Evolutionary conservation across 1,140 invertebrate species (phyloP), one percentile per base, ranked within the genome.

Genomic region (silkworm (Bombyx mori)): DNA sequence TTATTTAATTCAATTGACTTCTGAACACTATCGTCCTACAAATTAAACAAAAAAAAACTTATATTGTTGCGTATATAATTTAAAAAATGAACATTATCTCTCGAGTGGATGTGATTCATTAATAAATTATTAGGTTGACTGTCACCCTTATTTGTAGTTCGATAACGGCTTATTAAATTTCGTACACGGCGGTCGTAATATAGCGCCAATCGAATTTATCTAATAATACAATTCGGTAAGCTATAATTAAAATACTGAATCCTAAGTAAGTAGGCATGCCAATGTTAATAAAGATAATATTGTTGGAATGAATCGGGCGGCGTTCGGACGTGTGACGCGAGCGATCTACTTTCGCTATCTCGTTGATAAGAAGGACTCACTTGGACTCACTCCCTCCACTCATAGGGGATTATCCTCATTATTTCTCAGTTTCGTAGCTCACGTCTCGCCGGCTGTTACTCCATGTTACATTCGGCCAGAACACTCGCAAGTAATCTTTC

Each of bases 111-210:
- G 60, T 68, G 64, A 68, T 72, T 72, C 62, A 67, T 73, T 77
- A 69, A 66, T 66, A 71, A 77, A 73, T 74, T 73, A 73, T 72
- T 74, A 67, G 63, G 55, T 68, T 63, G 53, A 55, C 58, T 58
- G 61, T 74, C 69, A 67, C 65, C 58, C 66, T 71, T 74, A 73
- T 79, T 74, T 74, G 68, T 74, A 68, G 61, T 68, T 58, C 52
- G 82, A 82, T 85, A 85, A 70, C 48, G 61, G 63, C 72, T 76
- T 82, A 85, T 85, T 85, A 85, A 85, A 77, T 80, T 79, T 75
- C 69, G 76, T 35, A 35, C 26, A 35, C 61, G 60, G 54, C 65
- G 68, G 69, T 73, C 61, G 63, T 71, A 72, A 73, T 47, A 75
- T 72, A 65, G 62, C 56, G 58, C 3, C 45, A 47, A 3, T 10